Evolutionary conservation across 2,888 invertebrate genomes (phyloP).

Genomic region (Coelinius sp.): DNA sequence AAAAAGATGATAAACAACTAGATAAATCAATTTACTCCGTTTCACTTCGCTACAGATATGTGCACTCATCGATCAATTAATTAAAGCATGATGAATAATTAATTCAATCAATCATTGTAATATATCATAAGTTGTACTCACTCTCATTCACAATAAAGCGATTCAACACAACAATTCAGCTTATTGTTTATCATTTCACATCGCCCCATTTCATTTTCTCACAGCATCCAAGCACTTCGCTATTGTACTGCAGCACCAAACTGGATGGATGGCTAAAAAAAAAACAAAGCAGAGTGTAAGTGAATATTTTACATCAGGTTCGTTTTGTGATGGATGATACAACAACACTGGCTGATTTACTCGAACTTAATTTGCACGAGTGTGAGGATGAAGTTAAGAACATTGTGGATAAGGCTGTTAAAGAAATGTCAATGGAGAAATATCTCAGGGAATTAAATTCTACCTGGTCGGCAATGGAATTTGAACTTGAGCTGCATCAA

Average conservation of each 20-base stretch:
- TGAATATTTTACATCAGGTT: constrained; percentile 75
- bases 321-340: constrained; percentile 94
- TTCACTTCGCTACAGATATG: not conserved
- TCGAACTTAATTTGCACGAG: constrained; percentile 93
- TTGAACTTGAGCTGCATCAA: constrained; percentile 89
- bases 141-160: constrained; percentile 26
- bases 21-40: not conserved
- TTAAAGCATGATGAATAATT: constrained; percentile 7
- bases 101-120: constrained; percentile 14
- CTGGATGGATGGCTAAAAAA: not conserved
- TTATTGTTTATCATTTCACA: constrained; percentile 12
- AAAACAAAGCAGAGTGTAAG: constrained; percentile 10
- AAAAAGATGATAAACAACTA: not conserved
- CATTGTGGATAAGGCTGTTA: constrained; percentile 97
- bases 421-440: constrained; percentile 99
- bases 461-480: constrained; percentile 95
- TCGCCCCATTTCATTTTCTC: constrained; percentile 28
- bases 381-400: constrained; percentile 98
- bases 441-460: constrained; percentile 89
- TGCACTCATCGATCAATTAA: constrained; percentile 7
- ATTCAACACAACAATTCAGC: not conserved
- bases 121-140: not conserved
- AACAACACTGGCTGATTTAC: constrained; percentile 91
- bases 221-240: constrained; percentile 39
- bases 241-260: constrained; percentile 11